These are phyloP conservation scores for Drosophila setifemur DNA, from an alignment of 1,140 invertebrate species.

Conservation along the genomic window DNA sequence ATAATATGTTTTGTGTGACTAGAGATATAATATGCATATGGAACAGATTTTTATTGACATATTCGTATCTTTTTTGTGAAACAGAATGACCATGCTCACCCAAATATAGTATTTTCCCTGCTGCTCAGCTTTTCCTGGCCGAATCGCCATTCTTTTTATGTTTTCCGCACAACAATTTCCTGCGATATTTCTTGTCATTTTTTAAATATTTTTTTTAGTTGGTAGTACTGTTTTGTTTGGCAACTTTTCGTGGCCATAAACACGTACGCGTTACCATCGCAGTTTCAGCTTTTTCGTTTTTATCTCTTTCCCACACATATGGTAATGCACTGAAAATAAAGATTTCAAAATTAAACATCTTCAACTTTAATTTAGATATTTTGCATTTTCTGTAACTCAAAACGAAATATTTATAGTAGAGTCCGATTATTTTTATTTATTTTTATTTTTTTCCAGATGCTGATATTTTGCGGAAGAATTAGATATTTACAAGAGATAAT, in stretches of 20 bases:
- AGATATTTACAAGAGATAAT: too few species aligned
- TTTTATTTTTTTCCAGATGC: too few species aligned
- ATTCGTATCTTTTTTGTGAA: too few species aligned
- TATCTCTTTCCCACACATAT: slow-evolving; percentile 44
- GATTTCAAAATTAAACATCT: not conserved
- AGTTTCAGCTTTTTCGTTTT: slow-evolving; percentile 65
- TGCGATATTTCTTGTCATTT: slow-evolving; percentile 1
- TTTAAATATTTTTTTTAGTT: slow-evolving; percentile 4
- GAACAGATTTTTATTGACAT: too few species aligned
- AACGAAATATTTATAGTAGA: too few species aligned
- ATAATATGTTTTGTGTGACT: too few species aligned
- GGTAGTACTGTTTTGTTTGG: slow-evolving; percentile 56
- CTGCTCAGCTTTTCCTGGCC: not conserved
- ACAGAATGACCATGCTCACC: too few species aligned
- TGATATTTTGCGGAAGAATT: too few species aligned
- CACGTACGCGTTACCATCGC: slow-evolving; percentile 72
- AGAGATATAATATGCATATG: too few species aligned
- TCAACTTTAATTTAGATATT: not conserved
- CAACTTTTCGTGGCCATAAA: slow-evolving; percentile 78
- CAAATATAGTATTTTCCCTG: too few species aligned
- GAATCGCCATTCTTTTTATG: slow-evolving; percentile 13
- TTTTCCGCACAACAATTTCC: slow-evolving; percentile 6
- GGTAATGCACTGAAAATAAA: slow-evolving; percentile 1
- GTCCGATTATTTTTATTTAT: too few species aligned
- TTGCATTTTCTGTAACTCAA: too few species aligned